Evolutionary conservation across 2,888 invertebrate species (phyloP), one percentile per base, ranked within the genome.

Genomic region (Aleiodes leptofemur): DNA sequence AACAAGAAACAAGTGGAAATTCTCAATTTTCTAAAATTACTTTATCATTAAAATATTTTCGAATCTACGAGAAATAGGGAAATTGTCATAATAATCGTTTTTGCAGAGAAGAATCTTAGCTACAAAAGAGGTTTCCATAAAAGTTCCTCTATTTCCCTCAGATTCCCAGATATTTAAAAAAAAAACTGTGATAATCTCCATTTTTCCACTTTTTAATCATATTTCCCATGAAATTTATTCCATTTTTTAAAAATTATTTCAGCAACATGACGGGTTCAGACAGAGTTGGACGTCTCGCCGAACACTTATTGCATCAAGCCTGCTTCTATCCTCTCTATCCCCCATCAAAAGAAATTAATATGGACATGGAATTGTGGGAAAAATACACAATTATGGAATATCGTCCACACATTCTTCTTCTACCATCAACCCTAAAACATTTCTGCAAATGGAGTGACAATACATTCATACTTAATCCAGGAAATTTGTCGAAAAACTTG

Each of bases 401-500:
- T 74, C 92, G 94, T 72, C 98, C 98, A 5, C 96, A 98, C 87
- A 84, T 98, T 66, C 90, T 98, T 14, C 90, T 98, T 76, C 88
- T 96, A 81, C 97, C 98, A 0, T 97, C 97, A 4, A 95, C 95
- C 88, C 93, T 97, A 82, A 92, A 94, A 86, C 93, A 94, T 88
- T 98, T 97, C 83, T 91, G 92, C 13, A 91, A 96, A 95, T 92
- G 94, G 81, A 92, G 96, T 23, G 92, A 94, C 82, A 95, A 94
- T 1, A 95, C 95, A 82, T 90, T 96, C 43, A 94, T 96, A 11
- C 91, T 98, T 23, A 98, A 98, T 91, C 97, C 98, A 0, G 97
- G 96, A 82, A 93, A 94, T 76, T 87, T 97, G 72, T 91, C 94
- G 0, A 96, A 96, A 88, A 95, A 94, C 61, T 95, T 95, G 0